Conservation (phyloP, 2,888 invertebrate genomes). For the Spicauda simplicius region DNA sequence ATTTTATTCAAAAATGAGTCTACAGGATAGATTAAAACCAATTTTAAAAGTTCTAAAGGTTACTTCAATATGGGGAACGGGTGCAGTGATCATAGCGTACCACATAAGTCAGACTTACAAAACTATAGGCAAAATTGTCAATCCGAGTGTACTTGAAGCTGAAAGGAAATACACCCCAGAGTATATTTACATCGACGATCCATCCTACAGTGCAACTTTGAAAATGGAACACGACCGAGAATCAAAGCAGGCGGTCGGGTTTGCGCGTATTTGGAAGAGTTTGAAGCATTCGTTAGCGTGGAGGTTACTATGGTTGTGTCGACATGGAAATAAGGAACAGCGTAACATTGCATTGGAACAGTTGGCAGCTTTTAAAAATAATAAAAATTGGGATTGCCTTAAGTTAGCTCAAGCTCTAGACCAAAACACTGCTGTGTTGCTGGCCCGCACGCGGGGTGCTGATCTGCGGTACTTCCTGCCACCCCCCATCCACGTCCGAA, state of each 20-base stretch:
- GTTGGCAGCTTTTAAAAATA: constrained; percentile 87
- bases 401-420: constrained; percentile 93
- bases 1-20: constrained; percentile 50
- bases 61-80: constrained; percentile 54
- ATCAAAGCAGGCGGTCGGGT: constrained; percentile 59
- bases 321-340: constrained; percentile 86
- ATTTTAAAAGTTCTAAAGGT: constrained; percentile 61
- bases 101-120: constrained; percentile 61
- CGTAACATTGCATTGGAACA: constrained; percentile 87
- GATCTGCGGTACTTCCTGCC: constrained; percentile 91
- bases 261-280: constrained; percentile 84
- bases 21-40: constrained; percentile 63
- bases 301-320: constrained; percentile 87
- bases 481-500: constrained; percentile 84
- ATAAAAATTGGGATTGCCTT: constrained; percentile 88
- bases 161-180: constrained; percentile 73
- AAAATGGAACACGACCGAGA: constrained; percentile 60
- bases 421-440: constrained; percentile 89
- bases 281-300: constrained; percentile 87
- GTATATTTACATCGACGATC: constrained; percentile 79
- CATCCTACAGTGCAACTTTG: constrained; percentile 60
- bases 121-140: constrained; percentile 63
- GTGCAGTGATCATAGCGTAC: constrained; percentile 60
- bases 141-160: constrained; percentile 66
- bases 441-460: constrained; percentile 89